phyloP scores from a whole-genome alignment of 35 echinoderm and acorn worm species.

The Lytechinus pictus region DNA sequence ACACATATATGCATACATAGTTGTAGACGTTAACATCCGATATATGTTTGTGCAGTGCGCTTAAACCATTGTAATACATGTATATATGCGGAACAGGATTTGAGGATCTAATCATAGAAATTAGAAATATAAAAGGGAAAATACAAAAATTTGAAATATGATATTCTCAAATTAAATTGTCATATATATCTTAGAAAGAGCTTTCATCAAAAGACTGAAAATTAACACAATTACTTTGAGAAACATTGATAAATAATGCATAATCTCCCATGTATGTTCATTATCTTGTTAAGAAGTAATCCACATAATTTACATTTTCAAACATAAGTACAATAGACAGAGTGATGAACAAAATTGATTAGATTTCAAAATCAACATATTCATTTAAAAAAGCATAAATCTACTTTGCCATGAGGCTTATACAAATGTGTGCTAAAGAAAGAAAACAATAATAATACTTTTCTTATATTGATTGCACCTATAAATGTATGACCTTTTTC shows the following conservation, averaged over 20 bases:
- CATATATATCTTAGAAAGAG: neutral
- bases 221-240: neutral
- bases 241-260: neutral
- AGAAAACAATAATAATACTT: neutral
- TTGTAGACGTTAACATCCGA: neutral
- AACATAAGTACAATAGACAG: neutral
- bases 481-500: neutral
- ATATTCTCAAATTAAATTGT: neutral
- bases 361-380: neutral
- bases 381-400: neutral
- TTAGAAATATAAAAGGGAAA: neutral
- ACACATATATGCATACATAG: neutral
- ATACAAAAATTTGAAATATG: neutral
- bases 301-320: neutral
- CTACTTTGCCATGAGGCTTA: neutral
- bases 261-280: too few species aligned
- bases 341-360: neutral
- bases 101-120: neutral
- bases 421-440: neutral
- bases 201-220: neutral
- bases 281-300: neutral
- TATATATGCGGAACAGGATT: neutral
- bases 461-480: neutral
- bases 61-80: neutral
- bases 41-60: neutral